Conservation (phyloP, 2,888 invertebrate genomes). For the Cotesia congregata region DNA sequence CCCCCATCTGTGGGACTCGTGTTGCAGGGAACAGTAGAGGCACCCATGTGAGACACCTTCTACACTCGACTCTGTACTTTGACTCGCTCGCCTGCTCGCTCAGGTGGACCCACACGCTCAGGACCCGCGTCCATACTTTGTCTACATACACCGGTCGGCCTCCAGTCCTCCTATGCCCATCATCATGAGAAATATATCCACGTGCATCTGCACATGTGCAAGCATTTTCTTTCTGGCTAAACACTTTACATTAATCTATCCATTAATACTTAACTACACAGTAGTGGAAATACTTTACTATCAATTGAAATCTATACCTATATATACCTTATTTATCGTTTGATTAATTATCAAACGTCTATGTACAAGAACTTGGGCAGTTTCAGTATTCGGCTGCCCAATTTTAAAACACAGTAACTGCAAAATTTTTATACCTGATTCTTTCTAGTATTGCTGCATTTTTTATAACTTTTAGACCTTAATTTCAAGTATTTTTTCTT, state of each 20-base stretch:
- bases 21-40: constrained; percentile 66
- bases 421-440: no score
- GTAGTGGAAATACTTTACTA: no score
- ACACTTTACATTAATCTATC: neutral
- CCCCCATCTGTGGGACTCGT: constrained; percentile 65
- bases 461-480: no score
- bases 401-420: no score
- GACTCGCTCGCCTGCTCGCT: constrained; percentile 52
- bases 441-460: no score
- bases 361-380: no score
- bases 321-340: no score
- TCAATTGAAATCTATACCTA: no score
- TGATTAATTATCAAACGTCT: no score
- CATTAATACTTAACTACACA: no score
- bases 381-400: no score
- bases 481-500: no score
- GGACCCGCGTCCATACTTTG: constrained; percentile 48
- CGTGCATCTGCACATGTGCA: constrained; percentile 29
- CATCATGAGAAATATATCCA: neutral
- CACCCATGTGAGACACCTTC: constrained; percentile 71
- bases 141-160: constrained; percentile 14
- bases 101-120: constrained; percentile 63
- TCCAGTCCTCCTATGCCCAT: neutral
- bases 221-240: constrained; percentile 13
- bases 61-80: constrained; percentile 59